These are phyloP conservation scores for Hydrocynus forskahlii DNA, from an alignment of 2,797 vertebrate genomes.

Conservation along the genomic window DNA sequence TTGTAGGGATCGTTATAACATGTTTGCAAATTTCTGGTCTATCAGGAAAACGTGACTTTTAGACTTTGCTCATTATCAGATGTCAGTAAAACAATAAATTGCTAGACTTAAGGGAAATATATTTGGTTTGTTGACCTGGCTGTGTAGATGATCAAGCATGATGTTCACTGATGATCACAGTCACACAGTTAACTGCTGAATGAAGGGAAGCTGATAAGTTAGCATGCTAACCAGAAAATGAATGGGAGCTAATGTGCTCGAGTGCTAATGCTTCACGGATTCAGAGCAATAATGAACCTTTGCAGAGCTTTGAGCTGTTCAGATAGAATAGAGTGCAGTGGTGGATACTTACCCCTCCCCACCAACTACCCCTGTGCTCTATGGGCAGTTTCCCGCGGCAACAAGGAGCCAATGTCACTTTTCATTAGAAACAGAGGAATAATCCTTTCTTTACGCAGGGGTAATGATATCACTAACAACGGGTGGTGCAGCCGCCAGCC, in stretches of 20 bases:
- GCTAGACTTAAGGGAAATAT: too few species aligned
- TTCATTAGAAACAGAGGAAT: constrained; percentile 38
- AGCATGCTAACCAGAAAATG: not conserved
- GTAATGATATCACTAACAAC: constrained; percentile 56
- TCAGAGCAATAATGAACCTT: constrained; percentile 2
- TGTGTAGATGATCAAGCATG: too few species aligned
- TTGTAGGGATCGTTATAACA: too few species aligned
- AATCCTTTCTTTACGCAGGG: constrained; percentile 40
- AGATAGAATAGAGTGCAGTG: constrained; percentile 1
- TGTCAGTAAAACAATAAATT: too few species aligned
- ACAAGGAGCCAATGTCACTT: constrained; percentile 51
- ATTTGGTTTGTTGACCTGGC: too few species aligned
- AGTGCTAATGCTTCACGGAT: not conserved
- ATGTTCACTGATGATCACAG: not conserved
- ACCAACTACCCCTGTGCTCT: constrained; percentile 16
- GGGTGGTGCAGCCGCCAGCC: constrained; percentile 26
- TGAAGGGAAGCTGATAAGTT: not conserved
- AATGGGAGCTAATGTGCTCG: not conserved
- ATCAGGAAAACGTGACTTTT: too few species aligned
- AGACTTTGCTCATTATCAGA: too few species aligned
- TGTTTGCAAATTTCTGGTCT: too few species aligned
- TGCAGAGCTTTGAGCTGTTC: not conserved
- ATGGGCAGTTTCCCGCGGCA: constrained; percentile 43
- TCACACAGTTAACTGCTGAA: not conserved
- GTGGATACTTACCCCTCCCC: constrained; percentile 2